Evolutionary conservation across 2,797 vertebrate species (phyloP), one percentile per base, ranked within the genome.

Genomic region (Morus bassanus): DNA sequence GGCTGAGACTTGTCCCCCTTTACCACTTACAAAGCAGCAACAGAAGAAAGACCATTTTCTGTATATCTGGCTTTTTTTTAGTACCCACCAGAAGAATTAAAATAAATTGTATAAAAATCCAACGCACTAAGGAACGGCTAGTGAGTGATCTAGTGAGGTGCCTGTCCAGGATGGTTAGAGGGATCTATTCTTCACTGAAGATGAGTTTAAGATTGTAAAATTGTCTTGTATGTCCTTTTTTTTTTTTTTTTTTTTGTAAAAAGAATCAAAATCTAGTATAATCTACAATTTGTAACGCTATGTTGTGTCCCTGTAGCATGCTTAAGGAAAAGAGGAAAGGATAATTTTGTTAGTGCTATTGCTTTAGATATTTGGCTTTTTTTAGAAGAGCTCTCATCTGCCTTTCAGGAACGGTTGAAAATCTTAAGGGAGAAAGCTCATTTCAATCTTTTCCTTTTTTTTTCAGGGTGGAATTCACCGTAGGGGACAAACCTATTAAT

Each of bases 401-500:
- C 33, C 23, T 91, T 81, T 75, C 50, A 63, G 64, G 51, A 77
- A 27, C 3, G 10, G 8, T 25, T 43, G 6, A 53, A 91, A 64
- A 54, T 51, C n/a, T 78, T 30, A 46, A 54, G 56, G 45, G 39
- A 22, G 41, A 73, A 78, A 93, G 8, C 72, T 92, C 74, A 82
- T 21, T 1, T 81, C 78, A 60, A 11, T 59, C 70, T 54, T 48
- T 3, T 39, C 35, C 46, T 86, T 91, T 56, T 88, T 88, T 76
- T 95, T 94, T 43, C 98, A 99, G 99, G 93, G 99, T 99, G 97
- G 99, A 99, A 97, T 99, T 99, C 98, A 99, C 99, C 5, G 99
- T 99, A 45, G 99, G 99, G n/a, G 99, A 99, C 96, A 98, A 98
- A 67, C 99, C 99, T 85, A 99, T 99, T 91, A 99, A 99, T 97